Evolutionary conservation across 2,113 vertebrate genomes (phyloP).

Genomic region (Nesogale talazaci): DNA sequence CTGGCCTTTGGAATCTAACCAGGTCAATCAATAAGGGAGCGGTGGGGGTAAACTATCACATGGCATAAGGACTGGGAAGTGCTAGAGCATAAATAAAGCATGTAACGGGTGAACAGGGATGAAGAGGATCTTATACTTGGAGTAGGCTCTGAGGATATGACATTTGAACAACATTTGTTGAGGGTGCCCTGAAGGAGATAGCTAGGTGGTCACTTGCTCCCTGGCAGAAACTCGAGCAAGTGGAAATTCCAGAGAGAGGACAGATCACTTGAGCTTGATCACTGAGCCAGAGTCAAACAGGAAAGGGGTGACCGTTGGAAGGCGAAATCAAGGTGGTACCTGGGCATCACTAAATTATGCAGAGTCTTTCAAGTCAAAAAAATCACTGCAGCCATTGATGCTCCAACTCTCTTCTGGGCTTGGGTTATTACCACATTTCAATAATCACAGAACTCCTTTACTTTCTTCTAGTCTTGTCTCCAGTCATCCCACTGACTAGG

Average conservation of each 20-base stretch:
- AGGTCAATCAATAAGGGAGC: too few relatives aligned
- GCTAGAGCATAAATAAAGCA: neutral
- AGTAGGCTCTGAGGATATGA: neutral
- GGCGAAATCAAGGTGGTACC: neutral
- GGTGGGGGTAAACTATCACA: neutral
- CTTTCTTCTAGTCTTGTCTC: neutral
- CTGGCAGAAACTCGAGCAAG: neutral
- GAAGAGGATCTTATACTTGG: too few relatives aligned
- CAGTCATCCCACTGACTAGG: neutral
- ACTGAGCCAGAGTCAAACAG: neutral
- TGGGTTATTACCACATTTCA: neutral
- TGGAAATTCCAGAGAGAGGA: neutral
- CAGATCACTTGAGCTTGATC: neutral
- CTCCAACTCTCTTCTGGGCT: neutral
- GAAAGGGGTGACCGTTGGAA: neutral
- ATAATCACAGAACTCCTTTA: neutral
- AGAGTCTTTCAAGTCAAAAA: neutral
- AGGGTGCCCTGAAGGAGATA: conserved; percentile 10
- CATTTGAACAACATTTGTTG: neutral
- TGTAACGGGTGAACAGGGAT: neutral
- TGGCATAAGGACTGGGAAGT: neutral
- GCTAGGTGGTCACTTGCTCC: neutral
- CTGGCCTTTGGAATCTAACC: too few relatives aligned
- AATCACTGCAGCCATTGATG: neutral
- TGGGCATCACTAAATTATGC: neutral